Conservation (phyloP, 2,888 invertebrate genomes). For the Eurytoma adleriae region DNA sequence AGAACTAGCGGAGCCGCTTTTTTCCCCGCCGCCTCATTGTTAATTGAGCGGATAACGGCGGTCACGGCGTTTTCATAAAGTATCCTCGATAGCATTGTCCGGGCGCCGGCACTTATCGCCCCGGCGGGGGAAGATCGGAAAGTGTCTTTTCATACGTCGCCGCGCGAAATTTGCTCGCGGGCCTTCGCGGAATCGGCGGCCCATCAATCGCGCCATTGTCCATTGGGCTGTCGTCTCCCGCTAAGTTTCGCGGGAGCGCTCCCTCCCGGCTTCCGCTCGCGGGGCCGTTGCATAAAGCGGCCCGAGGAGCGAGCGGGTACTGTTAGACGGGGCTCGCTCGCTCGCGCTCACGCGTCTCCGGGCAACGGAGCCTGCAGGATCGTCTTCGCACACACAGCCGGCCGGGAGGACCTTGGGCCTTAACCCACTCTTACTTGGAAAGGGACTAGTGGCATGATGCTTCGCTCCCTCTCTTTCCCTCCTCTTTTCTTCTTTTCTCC, state of each 20-base stretch:
- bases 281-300: constrained; percentile 42
- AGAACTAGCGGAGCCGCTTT: not conserved
- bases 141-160: too few species aligned
- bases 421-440: constrained; percentile 74
- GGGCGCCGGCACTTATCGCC: too few species aligned
- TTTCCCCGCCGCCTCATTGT: too few species aligned
- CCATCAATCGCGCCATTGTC: constrained; percentile 37
- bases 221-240: constrained; percentile 45
- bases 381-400: constrained; percentile 8
- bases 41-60: too few species aligned
- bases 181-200: too few species aligned
- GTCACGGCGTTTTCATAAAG: too few species aligned
- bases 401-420: constrained; percentile 72
- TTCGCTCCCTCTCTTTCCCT: constrained; percentile 55
- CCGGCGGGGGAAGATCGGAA: too few species aligned
- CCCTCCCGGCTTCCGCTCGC: not conserved
- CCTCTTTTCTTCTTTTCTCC: constrained; percentile 3
- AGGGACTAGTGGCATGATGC: constrained; percentile 68
- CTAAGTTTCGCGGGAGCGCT: constrained; percentile 22
- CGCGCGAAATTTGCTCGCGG: too few species aligned
- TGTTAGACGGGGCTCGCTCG: constrained; percentile 38
- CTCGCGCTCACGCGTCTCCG: constrained; percentile 15
- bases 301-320: constrained; percentile 39
- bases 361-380: constrained; percentile 38
- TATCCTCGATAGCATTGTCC: too few species aligned